phyloP scores from a whole-genome alignment of 2,113 vertebrate genomes.

The Pseudorectes ferrugineus region DNA sequence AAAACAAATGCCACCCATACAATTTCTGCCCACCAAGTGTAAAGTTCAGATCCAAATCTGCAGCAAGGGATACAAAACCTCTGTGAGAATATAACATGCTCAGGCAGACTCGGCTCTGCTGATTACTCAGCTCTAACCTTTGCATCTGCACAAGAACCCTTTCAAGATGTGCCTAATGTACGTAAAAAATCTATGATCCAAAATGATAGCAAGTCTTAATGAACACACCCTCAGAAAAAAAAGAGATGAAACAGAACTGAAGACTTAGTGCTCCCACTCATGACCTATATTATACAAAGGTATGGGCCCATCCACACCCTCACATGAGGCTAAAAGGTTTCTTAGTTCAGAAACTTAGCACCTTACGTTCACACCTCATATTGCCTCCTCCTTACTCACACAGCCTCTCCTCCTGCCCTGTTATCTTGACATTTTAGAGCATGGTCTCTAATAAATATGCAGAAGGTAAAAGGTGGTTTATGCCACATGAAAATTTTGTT shows the following conservation, averaged over 20 bases:
- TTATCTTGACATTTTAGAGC: neutral
- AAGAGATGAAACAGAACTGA: neutral
- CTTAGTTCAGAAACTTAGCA: neutral
- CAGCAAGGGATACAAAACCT: neutral
- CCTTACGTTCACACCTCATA: neutral
- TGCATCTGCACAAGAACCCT: neutral
- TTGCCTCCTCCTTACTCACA: neutral
- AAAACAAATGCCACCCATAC: neutral
- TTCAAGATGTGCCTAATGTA: neutral
- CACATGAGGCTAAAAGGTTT: neutral
- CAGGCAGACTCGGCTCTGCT: neutral
- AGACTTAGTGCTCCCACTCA: neutral
- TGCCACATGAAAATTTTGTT: neutral
- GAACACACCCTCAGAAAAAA: neutral
- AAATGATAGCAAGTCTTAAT: neutral
- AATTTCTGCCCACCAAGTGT: neutral
- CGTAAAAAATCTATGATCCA: neutral
- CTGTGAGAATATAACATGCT: accelerated
- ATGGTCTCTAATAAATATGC: neutral
- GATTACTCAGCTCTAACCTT: neutral
- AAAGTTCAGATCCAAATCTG: neutral
- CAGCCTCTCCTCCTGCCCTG: neutral
- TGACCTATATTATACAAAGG: neutral
- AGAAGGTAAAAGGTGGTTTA: neutral
- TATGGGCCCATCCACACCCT: neutral